Evolutionary conservation across 2,888 invertebrate species (phyloP), one percentile per base, ranked within the genome.

Genomic region (Oeneis ivallda): DNA sequence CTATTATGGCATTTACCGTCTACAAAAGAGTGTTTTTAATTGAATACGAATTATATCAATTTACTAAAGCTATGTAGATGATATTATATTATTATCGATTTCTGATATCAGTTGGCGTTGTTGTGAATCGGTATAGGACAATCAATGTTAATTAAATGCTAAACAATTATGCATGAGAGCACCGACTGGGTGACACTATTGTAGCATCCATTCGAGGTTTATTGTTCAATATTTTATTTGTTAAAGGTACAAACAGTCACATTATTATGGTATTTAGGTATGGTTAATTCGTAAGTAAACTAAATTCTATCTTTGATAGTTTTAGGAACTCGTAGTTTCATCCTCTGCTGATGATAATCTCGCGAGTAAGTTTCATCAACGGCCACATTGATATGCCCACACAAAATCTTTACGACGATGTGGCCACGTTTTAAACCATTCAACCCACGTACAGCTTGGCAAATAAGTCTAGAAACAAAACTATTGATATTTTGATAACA

Each of bases 1-100:
- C 91, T 91, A 91, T 83, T 82, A 89, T 83, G 90, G 91, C 91
- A 92, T 92, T 92, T 91, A 91, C 87, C 87, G 89, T 90, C 85
- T 87, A 86, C 83, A 80, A 84, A 82, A 79, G 84, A 90, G 89
- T 89, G 87, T 89, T 89, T 85, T 84, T 17, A 81, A 83, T 85
- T 82, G 82, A 84, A 83, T 87, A 82, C 79, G 80, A 83, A 78
- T 83, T 87, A 85, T 83, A 78, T 85, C 79, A 86, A 86, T 82
- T 84, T 83, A 83, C 79, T 83, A 80, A 84, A 79, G 52, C 88
- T 62, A 19, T 9, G 45, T 32, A 86, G 84, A 81, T 76, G 74
- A 79, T 83, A 82, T 82, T 32, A 52, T 82, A 80, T 81, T 63
- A 53, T 67, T 62, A 62, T 66, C 79, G 78, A 71, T 69, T 54